These are phyloP conservation scores for Drosophila prostipennis DNA, from an alignment of 2,888 invertebrate species.

Conservation along the genomic window DNA sequence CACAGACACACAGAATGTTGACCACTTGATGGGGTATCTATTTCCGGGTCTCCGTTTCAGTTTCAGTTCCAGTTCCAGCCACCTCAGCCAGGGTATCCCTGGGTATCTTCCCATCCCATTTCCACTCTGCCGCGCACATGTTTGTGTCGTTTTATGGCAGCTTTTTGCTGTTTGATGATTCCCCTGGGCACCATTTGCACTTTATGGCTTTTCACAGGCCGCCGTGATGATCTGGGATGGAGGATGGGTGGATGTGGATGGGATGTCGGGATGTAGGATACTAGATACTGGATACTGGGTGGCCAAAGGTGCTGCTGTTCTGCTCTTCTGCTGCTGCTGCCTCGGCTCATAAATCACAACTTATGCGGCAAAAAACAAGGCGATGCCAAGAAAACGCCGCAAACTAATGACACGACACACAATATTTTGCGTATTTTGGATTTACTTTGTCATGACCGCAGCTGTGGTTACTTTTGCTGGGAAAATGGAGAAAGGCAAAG, in stretches of 20 bases:
- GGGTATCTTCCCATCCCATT: no score
- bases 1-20: constrained; percentile 41
- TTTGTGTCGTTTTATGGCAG: constrained; percentile 69
- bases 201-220: constrained; percentile 74
- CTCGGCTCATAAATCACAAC: constrained; percentile 62
- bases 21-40: constrained; percentile 65
- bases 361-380: constrained; percentile 33
- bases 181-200: constrained; percentile 78
- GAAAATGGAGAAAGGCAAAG: no score
- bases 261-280: background rate
- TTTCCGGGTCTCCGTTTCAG: constrained; percentile 42
- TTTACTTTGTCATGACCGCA: constrained; percentile 26
- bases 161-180: constrained; percentile 75
- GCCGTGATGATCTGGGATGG: constrained; percentile 25
- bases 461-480: constrained; percentile 10
- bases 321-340: constrained; percentile 15
- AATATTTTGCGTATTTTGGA: constrained; percentile 37
- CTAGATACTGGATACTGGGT: background rate
- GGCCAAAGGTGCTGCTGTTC: constrained; percentile 33
- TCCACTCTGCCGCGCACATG: constrained; percentile 45
- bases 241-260: background rate
- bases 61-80: constrained; percentile 15
- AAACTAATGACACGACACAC: constrained; percentile 37
- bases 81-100: no score
- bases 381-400: constrained; percentile 20